Base-by-base conservation (phyloP, 2,797 vertebrate species). In the Anguilla pacifica region DNA sequence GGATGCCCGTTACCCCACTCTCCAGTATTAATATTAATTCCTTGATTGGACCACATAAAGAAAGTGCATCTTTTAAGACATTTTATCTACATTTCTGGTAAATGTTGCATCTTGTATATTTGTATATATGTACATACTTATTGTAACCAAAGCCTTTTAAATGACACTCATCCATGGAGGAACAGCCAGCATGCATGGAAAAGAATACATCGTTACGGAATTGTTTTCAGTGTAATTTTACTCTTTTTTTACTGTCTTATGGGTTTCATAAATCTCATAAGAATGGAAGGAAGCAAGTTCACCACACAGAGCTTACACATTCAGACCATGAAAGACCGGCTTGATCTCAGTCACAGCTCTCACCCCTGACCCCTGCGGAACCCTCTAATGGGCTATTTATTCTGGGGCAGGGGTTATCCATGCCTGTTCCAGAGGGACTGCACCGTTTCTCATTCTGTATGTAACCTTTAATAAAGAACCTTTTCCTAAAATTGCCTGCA, bases 1-100 rank as follows among this genome's bases (percentile, higher is more conserved):
- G 31, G 5, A 64, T 85, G 59, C 59, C 22, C 35, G 59, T 61
- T 64, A 67, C 61, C 57, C 43, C 57, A 2, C 84, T 84, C 28
- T 85, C 28, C 39, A 28, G 10, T 49, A 46, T 86, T 49, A 74
- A 15, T 86, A 53, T 67, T 59, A 51, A 74, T 53, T 86, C 39
- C 72, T 31, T 74, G 85, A 86, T 74, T 86, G n/a, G 51, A 74
- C 64, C 19, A 85, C 64, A 49, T 53, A 43, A 72, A 39, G 17
- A 19, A 72, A 46, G 43, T 46, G 61, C 25, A 85, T 46, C 31
- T 17, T 72, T 86, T 59, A 70, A 86, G 84, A 67, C 61, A 22
- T 86, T 19, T 74, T 28, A 53, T 86, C 46, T 28, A 25, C 9
- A 74, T 86, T 86, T 86, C 51, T 46, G 25, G 25, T 10, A 28